phyloP scores from a whole-genome alignment of 1,140 invertebrate genomes.

The Formica exsecta region DNA sequence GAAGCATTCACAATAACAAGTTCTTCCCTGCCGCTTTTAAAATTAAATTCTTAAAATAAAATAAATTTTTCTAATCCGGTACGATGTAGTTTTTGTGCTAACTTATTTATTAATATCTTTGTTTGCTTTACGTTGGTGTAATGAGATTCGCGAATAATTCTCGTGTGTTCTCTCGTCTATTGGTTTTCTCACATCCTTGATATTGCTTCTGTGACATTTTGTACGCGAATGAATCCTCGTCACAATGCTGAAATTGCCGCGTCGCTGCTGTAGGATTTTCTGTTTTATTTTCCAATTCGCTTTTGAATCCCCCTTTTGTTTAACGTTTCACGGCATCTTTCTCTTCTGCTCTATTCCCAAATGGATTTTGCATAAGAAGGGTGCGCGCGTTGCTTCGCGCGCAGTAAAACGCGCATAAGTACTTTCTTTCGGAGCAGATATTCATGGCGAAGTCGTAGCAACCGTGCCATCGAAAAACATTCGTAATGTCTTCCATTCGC shows the following conservation, averaged over 20 bases:
- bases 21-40: background rate
- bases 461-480: slow-evolving; percentile 58
- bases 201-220: slow-evolving; percentile 32
- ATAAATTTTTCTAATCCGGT: background rate
- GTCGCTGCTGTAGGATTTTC: slow-evolving; percentile 29
- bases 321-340: slow-evolving; percentile 47
- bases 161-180: slow-evolving; percentile 2
- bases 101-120: slow-evolving; percentile 33
- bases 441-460: slow-evolving; percentile 44
- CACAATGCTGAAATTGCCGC: slow-evolving; percentile 50
- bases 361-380: slow-evolving; percentile 60
- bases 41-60: background rate
- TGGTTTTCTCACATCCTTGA: slow-evolving; percentile 28
- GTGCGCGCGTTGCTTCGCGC: slow-evolving; percentile 35
- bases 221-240: slow-evolving; percentile 50
- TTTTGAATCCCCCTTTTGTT: slow-evolving; percentile 49
- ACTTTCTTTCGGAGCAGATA: slow-evolving; percentile 27
- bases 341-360: slow-evolving; percentile 43
- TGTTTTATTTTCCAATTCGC: slow-evolving; percentile 52
- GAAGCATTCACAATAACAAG: background rate
- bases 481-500: slow-evolving; percentile 60
- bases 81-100: background rate
- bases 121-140: background rate
- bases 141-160: background rate
- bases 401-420: slow-evolving; percentile 59